Conservation (phyloP, 2,113 vertebrate genomes). For the Tylochromis polylepis region DNA sequence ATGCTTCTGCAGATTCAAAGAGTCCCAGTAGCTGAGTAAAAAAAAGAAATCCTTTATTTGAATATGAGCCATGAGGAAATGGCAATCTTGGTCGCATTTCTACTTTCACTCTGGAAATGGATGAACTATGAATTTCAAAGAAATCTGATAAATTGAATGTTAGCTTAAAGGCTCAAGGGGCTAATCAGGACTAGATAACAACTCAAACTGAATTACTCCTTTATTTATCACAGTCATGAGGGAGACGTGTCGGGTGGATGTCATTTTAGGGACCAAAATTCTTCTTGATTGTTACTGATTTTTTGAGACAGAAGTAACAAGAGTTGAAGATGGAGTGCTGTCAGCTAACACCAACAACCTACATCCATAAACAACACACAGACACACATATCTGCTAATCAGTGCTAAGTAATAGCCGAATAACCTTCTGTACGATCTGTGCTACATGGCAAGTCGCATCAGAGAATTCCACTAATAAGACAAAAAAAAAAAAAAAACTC, state of each 20-base stretch:
- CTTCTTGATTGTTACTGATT: background rate
- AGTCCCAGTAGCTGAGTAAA: background rate
- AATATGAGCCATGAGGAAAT: background rate
- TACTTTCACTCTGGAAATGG: background rate
- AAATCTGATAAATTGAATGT: background rate
- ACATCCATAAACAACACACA: background rate
- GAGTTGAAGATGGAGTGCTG: background rate
- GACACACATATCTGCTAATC: background rate
- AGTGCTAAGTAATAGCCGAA: background rate
- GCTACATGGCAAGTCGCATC: background rate
- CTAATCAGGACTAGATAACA: background rate
- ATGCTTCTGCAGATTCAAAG: background rate
- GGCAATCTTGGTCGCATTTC: background rate
- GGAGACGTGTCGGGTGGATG: background rate
- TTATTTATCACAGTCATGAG: background rate
- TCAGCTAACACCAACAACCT: background rate
- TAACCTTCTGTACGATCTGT: background rate
- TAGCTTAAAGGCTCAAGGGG: background rate
- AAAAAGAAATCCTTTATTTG: background rate
- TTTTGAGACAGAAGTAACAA: background rate
- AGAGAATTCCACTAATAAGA: background rate
- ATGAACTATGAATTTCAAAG: background rate
- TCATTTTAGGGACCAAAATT: background rate
- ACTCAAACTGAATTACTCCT: background rate
- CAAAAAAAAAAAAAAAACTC: background rate